phyloP scores from a whole-genome alignment of 2,113 vertebrate genomes.

The Eubucco bourcierii region DNA sequence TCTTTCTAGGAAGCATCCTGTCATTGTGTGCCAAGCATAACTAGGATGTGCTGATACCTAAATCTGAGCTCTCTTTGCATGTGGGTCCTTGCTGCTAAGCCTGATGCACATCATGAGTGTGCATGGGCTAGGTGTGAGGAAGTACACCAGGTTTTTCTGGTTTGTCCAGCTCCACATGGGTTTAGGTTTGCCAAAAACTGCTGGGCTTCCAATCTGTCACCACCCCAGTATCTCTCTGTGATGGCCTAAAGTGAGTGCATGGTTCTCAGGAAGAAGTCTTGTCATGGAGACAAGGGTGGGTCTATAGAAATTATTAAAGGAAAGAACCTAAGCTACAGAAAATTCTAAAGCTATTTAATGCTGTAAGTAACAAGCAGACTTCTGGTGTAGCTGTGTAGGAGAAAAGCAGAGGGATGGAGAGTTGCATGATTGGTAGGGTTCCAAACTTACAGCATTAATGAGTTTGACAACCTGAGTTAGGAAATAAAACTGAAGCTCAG shows the following conservation, averaged over 20 bases:
- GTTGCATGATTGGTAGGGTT: not conserved
- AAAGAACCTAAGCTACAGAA: not conserved
- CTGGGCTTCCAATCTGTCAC: not conserved
- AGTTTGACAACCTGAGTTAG: not conserved
- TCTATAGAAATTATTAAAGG: not conserved
- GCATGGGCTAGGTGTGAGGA: not conserved
- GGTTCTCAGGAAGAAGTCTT: not conserved
- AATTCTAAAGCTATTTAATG: not conserved
- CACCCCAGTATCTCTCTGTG: not conserved
- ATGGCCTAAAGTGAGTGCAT: not conserved
- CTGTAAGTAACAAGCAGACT: not conserved
- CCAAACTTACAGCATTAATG: not conserved
- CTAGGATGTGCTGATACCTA: not conserved
- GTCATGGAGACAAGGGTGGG: not conserved
- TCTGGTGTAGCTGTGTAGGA: not conserved
- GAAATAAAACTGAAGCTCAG: not conserved
- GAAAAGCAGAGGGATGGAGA: not conserved
- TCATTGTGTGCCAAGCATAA: not conserved
- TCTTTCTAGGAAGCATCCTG: not conserved
- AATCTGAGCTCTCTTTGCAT: not conserved
- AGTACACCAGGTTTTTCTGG: conserved; percentile 11
- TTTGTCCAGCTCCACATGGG: not conserved
- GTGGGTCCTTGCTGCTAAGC: not conserved
- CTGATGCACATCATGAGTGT: not conserved
- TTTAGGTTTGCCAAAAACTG: not conserved